These are phyloP conservation scores for Opisthograptis luteolata DNA, from an alignment of 2,888 invertebrate species.

Conservation along the genomic window DNA sequence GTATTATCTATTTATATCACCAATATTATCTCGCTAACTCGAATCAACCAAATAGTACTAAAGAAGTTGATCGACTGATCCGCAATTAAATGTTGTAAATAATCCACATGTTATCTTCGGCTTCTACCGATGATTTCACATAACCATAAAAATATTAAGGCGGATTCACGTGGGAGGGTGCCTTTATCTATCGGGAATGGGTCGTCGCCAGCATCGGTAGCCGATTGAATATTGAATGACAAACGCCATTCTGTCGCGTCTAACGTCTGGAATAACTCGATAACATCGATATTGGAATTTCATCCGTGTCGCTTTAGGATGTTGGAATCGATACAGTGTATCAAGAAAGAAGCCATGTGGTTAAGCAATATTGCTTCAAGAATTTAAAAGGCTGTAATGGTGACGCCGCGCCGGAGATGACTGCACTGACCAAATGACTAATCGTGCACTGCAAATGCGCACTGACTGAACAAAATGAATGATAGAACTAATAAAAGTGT, in stretches of 20 bases:
- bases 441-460: too few relatives aligned
- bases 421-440: too few relatives aligned
- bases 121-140: conserved; percentile 23
- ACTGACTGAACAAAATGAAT: too few relatives aligned
- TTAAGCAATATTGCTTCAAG: conserved; percentile 11
- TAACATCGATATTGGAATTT: conserved; percentile 28
- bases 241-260: conserved; percentile 33
- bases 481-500: too few relatives aligned
- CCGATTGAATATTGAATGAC: conserved; percentile 47
- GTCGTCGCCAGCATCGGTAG: conserved; percentile 40
- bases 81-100: conserved; percentile 4
- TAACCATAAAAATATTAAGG: conserved; percentile 34
- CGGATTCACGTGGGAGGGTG: conserved; percentile 51
- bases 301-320: conserved; percentile 11
- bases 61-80: conserved; percentile 5
- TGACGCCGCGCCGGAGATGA: too few relatives aligned
- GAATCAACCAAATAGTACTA: conserved; percentile 1
- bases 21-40: background rate
- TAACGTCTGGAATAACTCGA: conserved; percentile 29
- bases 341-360: conserved; percentile 18
- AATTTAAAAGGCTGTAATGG: conserved; percentile 8
- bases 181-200: conserved; percentile 50
- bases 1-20: conserved; percentile 11
- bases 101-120: conserved; percentile 17
- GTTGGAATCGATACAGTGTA: conserved; percentile 7